These are phyloP conservation scores for Tauraco hartlaubi DNA, from an alignment of 2,797 vertebrate genomes.

Conservation along the genomic window DNA sequence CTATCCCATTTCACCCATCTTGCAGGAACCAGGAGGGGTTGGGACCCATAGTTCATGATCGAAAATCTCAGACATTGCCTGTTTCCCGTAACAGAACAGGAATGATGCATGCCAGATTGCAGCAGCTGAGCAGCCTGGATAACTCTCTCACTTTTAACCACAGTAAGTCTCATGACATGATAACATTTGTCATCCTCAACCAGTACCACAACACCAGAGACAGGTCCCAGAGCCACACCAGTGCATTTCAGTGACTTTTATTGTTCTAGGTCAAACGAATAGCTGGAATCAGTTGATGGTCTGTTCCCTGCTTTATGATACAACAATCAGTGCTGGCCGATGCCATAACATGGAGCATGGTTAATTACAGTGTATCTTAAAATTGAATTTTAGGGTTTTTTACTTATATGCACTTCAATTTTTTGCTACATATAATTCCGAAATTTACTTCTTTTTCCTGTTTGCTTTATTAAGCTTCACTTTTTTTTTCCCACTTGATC, in stretches of 20 bases:
- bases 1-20: conserved; percentile 88
- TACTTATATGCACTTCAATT: not conserved
- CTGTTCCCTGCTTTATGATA: conserved; percentile 38
- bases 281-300: conserved; percentile 36
- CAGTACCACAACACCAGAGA: conserved; percentile 75
- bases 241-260: conserved; percentile 65
- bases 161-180: conserved; percentile 89
- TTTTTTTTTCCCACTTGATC: not conserved
- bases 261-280: conserved; percentile 68
- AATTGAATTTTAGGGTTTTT: not conserved
- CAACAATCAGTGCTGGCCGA: conserved; percentile 5
- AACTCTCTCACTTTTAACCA: conserved; percentile 97
- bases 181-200: conserved; percentile 78
- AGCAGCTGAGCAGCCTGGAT: conserved; percentile 95
- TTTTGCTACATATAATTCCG: not conserved
- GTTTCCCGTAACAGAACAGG: conserved; percentile 98
- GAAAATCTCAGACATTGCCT: conserved; percentile 98
- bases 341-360: conserved; percentile 74
- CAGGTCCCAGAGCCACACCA: conserved; percentile 68
- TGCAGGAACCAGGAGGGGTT: conserved; percentile 95
- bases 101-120: conserved; percentile 94
- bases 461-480: not conserved
- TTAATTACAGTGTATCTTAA: not conserved
- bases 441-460: not conserved
- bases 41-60: conserved; percentile 91